Percentiles rank a stretch among this genome's conserved stretches.
phyloP scores from a whole-genome alignment of 2,113 vertebrate species.

The Pygoscelis adeliae region DNA sequence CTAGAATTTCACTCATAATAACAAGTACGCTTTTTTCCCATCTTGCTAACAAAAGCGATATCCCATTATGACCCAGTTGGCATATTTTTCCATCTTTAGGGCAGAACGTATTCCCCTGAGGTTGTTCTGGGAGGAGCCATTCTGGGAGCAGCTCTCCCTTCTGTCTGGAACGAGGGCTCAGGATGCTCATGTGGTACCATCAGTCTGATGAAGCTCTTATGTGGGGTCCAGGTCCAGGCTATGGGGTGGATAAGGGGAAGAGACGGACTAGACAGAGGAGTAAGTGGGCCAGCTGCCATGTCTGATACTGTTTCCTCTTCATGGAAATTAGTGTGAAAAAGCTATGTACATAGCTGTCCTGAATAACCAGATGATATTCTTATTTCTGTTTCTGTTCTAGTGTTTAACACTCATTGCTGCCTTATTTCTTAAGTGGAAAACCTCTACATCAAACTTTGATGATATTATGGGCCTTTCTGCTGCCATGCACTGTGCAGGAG shows the following conservation, averaged over 20 bases:
- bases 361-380: neutral
- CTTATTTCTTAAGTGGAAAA: neutral
- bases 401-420: neutral
- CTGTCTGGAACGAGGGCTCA: neutral
- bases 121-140: neutral
- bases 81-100: neutral
- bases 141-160: neutral
- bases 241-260: neutral
- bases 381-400: neutral
- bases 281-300: neutral
- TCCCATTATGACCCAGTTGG: neutral
- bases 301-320: neutral
- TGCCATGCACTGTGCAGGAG: constrained; percentile 30
- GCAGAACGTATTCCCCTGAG: neutral
- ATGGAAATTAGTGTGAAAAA: neutral
- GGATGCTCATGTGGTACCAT: neutral
- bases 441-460: neutral
- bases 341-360: neutral
- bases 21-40: neutral
- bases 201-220: neutral
- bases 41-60: neutral
- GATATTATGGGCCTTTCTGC: neutral
- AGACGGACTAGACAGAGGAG: neutral
- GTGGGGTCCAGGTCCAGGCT: neutral
- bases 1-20: neutral